A percentile compares a stretch with the other conserved stretches of the same genome.
phyloP scores from a whole-genome alignment of 2,797 vertebrate species.

The Parambassis ranga region DNA sequence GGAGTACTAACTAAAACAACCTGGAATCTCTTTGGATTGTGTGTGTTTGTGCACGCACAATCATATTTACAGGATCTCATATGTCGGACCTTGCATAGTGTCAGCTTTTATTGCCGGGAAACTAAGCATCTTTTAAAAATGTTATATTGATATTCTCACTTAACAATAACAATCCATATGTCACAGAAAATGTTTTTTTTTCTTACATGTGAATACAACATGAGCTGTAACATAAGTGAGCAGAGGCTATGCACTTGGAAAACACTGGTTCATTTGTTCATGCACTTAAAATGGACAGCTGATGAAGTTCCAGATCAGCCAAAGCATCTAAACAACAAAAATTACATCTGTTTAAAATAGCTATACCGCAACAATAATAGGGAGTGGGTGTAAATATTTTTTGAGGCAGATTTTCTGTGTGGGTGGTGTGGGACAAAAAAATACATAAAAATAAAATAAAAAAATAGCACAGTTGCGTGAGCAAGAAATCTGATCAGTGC shows the following conservation, averaged over 20 bases:
- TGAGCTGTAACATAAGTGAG: background rate
- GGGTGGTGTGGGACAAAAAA: no score
- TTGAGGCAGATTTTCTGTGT: no score
- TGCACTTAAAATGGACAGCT: background rate
- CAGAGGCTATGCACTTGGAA: no score
- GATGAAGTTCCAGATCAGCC: background rate
- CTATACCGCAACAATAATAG: no score
- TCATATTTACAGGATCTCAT: background rate
- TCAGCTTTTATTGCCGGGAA: background rate
- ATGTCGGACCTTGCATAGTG: background rate
- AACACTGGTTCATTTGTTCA: background rate
- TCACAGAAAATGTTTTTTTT: background rate
- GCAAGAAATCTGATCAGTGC: no score
- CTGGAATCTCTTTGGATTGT: background rate
- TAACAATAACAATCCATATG: background rate
- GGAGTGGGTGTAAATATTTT: no score
- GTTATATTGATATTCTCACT: background rate
- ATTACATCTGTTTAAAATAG: background rate
- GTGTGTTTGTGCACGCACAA: background rate
- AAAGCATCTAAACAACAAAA: background rate
- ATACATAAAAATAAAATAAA: no score
- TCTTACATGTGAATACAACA: background rate
- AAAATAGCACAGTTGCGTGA: no score
- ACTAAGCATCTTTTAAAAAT: background rate
- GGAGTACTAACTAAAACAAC: conserved; percentile 21